Evolutionary conservation across 1,140 invertebrate genomes (phyloP).

Genomic region (Eumeta japonica): DNA sequence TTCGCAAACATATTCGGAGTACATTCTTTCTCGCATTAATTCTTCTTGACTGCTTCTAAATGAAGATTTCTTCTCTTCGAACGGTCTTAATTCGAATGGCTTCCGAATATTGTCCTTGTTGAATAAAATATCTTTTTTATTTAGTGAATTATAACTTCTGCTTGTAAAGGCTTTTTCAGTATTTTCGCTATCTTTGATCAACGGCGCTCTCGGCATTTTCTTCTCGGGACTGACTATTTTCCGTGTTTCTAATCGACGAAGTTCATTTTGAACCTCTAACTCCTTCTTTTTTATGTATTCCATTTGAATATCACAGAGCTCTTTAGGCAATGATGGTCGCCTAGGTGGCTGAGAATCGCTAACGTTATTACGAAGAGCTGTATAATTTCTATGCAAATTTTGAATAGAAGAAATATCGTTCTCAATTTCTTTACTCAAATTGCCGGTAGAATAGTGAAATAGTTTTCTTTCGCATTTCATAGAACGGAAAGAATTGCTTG

Average conservation of each 20-base stretch:
- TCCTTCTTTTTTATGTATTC: constrained; percentile 68
- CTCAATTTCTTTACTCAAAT: constrained; percentile 55
- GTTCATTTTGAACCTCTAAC: constrained; percentile 63
- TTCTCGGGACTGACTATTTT: constrained; percentile 30
- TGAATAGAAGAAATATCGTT: constrained; percentile 51
- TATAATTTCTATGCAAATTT: constrained; percentile 39
- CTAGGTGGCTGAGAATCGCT: constrained; percentile 26
- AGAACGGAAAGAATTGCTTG: constrained; percentile 30
- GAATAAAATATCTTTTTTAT: constrained; percentile 20
- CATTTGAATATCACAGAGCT: constrained; percentile 68
- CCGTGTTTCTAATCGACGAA: constrained; percentile 60
- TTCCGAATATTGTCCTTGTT: too few species aligned
- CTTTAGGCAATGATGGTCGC: constrained; percentile 63
- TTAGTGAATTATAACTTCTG: constrained; percentile 19
- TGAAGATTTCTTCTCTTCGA: constrained; percentile 22
- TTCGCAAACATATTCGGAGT: constrained; percentile 77
- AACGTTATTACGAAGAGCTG: constrained; percentile 29
- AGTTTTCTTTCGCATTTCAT: constrained; percentile 47
- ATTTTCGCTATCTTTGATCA: constrained; percentile 26
- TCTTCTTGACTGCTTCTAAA: constrained; percentile 61
- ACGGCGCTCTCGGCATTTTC: constrained; percentile 48
- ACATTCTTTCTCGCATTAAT: constrained; percentile 72
- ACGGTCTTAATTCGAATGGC: constrained; percentile 12
- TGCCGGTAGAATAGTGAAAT: constrained; percentile 51
- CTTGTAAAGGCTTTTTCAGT: constrained; percentile 14